Base-by-base conservation (phyloP, 2,888 invertebrate species). In the Chloroclystis v-ata region DNA sequence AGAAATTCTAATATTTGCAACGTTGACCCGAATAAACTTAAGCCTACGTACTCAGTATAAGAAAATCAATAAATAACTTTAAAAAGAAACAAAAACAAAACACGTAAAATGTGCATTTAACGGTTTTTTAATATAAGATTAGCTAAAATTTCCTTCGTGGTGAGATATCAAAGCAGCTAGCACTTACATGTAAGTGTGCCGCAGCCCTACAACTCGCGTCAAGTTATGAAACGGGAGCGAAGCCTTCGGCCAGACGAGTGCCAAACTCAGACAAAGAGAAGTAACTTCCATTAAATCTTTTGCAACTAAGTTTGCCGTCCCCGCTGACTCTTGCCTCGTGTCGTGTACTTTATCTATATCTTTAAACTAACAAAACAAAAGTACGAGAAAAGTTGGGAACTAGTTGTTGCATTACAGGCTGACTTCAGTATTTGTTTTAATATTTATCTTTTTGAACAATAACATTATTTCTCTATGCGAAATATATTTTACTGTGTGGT, bases 271-370 rank as follows among this genome's bases (percentile, higher is more conserved):
- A 82, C 82, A 84, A 83, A 82, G 82, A 75, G 78, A 75, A 16
- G 73, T 78, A 82, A 82, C 83, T 85, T 84, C 85, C 80, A 86
- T 86, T 83, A 85, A 86, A 84, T 85, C 86, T 86, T 86, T 84
- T 76, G 81, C 80, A 82, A 84, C 83, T 69, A 80, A 82, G 75
- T 83, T 78, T 66, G 56, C 57, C 75, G 72, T 74, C 75, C 70
- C 66, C 61, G 63, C 71, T 75, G 77, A 75, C 75, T 82, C 71
- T 65, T 70, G 73, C 70, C 63, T 69, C 41, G 52, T 47, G 64
- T 68, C 43, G 50, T 49, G 49, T 49, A 47, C 50, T 47, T 45
- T 46, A 49, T 49, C 42, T 54, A 54, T 48, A 53, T 52, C 39
- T 51, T 48, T 51, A 38, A 50, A 59, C 54, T 51, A 54, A 52